These are phyloP conservation scores for Stramonita haemastoma DNA, from an alignment of 2,888 invertebrate genomes.

Conservation along the genomic window DNA sequence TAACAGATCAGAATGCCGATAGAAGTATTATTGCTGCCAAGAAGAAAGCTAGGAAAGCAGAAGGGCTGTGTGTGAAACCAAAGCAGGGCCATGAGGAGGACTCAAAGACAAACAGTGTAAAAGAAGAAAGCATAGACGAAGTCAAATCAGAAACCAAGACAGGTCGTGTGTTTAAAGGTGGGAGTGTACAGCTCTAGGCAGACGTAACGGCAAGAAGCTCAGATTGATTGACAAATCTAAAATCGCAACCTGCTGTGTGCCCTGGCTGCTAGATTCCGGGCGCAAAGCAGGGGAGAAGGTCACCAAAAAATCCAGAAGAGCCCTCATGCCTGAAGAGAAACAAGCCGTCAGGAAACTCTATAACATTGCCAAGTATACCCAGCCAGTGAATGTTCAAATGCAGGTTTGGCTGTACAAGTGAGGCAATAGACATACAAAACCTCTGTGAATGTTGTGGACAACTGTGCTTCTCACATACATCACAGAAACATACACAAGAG, in stretches of 20 bases:
- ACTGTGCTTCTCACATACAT: background rate
- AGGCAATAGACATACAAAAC: background rate
- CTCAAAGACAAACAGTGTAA: background rate
- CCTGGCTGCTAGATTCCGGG: slow-evolving; percentile 39
- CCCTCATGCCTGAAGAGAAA: slow-evolving; percentile 35
- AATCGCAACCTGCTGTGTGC: slow-evolving; percentile 38
- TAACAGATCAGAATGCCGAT: background rate
- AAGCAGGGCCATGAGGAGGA: background rate
- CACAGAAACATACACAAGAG: background rate
- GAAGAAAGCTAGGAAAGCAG: background rate
- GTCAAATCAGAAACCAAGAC: background rate
- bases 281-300: slow-evolving; percentile 41
- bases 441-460: background rate
- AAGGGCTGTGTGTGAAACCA: background rate
- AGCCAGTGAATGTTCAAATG: background rate
- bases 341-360: slow-evolving; percentile 40
- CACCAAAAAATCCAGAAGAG: slow-evolving; percentile 36
- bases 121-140: background rate
- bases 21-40: background rate
- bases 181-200: background rate
- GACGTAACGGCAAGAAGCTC: background rate
- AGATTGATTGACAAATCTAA: slow-evolving; percentile 32
- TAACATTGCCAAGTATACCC: slow-evolving; percentile 5
- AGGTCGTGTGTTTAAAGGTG: background rate
- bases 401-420: background rate